These are phyloP conservation scores for Alosa sapidissima DNA, from an alignment of 2,797 vertebrate species.

Conservation along the genomic window DNA sequence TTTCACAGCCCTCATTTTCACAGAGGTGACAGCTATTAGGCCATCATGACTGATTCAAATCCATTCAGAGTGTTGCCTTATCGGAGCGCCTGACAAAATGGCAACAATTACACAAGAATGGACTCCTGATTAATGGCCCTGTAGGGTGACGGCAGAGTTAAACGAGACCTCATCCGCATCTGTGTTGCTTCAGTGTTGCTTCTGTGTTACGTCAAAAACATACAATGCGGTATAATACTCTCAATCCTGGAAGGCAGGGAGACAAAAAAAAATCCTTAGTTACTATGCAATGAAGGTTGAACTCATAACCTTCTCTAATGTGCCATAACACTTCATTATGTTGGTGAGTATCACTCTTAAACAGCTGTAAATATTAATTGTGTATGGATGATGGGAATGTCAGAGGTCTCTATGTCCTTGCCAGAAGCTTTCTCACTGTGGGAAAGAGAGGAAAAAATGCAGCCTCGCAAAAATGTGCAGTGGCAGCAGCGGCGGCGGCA, in stretches of 20 bases:
- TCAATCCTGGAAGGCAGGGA: background rate
- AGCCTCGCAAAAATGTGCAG: background rate
- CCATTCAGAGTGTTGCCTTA: slow-evolving; percentile 64
- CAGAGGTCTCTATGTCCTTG: background rate
- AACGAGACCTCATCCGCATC: slow-evolving; percentile 50
- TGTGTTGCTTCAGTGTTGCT: slow-evolving; percentile 22
- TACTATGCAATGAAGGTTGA: background rate
- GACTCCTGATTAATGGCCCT: slow-evolving; percentile 62
- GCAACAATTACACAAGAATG: slow-evolving; percentile 64
- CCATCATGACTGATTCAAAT: slow-evolving; percentile 57
- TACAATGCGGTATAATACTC: background rate
- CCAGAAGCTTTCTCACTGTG: background rate
- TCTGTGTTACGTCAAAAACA: slow-evolving; percentile 32
- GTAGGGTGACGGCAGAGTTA: background rate
- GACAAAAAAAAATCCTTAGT: background rate
- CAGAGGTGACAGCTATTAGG: slow-evolving; percentile 65
- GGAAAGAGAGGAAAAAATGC: background rate
- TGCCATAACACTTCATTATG: background rate
- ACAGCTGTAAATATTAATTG: slow-evolving; percentile 5
- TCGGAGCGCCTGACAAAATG: slow-evolving; percentile 50
- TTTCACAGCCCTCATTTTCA: slow-evolving; percentile 64
- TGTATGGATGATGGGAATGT: background rate
- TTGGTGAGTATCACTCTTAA: slow-evolving; percentile 5
- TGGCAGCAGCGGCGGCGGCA: background rate
- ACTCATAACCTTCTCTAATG: background rate